phyloP scores from a whole-genome alignment of 2,113 vertebrate genomes.

The Rhea pennata region DNA sequence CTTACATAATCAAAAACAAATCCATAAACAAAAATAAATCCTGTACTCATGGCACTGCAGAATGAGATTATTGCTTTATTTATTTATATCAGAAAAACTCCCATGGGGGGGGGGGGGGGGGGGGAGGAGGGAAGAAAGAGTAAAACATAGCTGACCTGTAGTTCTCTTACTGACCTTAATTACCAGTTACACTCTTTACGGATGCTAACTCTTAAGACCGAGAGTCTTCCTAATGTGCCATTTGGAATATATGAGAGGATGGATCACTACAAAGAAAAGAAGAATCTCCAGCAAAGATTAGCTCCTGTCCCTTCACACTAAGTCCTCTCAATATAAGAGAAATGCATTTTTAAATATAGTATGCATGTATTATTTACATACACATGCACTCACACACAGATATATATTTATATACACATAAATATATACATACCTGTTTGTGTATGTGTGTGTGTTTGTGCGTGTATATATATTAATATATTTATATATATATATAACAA shows the following conservation, averaged over 20 bases:
- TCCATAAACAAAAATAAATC: not conserved
- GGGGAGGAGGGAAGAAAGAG: not conserved
- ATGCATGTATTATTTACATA: too few species aligned
- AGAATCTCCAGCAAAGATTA: not conserved
- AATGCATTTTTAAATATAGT: not conserved
- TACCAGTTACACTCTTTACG: accelerated
- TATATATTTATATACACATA: too few species aligned
- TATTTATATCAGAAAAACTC: not conserved
- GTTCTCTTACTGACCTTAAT: not conserved
- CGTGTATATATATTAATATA: too few species aligned
- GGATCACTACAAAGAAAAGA: not conserved
- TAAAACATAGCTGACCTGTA: not conserved
- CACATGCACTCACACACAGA: too few species aligned
- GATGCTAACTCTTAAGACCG: not conserved
- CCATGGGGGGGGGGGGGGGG: too few species aligned
- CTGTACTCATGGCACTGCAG: not conserved
- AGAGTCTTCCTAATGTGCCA: not conserved
- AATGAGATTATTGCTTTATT: not conserved
- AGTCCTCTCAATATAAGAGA: not conserved
- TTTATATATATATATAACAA: not conserved
- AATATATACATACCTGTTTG: too few species aligned
- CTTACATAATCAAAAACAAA: not conserved
- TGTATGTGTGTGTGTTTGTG: not conserved
- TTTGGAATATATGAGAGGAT: not conserved
- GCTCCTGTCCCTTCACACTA: not conserved